These are phyloP conservation scores for Horisme vitalbata DNA, from an alignment of 2,888 invertebrate genomes.

Conservation along the genomic window DNA sequence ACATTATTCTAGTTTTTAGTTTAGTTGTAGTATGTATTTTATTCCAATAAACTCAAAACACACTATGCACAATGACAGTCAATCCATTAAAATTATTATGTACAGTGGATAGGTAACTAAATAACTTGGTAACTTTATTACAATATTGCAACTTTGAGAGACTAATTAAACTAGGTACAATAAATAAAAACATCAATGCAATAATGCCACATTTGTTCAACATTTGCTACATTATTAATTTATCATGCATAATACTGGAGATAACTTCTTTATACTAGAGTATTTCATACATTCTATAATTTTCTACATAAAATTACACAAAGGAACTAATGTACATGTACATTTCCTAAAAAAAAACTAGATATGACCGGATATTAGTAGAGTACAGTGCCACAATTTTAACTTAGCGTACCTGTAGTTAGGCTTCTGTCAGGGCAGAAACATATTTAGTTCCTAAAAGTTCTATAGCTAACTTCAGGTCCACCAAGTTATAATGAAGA, in stretches of 20 bases:
- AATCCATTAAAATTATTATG: slow-evolving; percentile 35
- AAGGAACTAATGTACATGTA: slow-evolving; percentile 12
- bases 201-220: slow-evolving; percentile 19
- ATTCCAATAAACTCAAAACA: slow-evolving; percentile 54
- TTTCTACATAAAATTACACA: not conserved
- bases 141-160: slow-evolving; percentile 30
- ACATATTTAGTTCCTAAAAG: too few relatives aligned
- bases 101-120: slow-evolving; percentile 47
- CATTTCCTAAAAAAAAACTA: not conserved
- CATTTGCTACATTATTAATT: slow-evolving; percentile 27
- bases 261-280: slow-evolving; percentile 4
- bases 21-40: slow-evolving; percentile 40
- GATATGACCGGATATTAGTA: too few relatives aligned
- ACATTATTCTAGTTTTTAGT: too few relatives aligned
- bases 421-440: too few relatives aligned
- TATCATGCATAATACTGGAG: slow-evolving; percentile 33
- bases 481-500: too few relatives aligned
- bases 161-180: slow-evolving; percentile 6
- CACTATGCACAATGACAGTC: slow-evolving; percentile 42
- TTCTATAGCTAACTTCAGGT: too few relatives aligned
- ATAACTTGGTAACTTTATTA: slow-evolving; percentile 49
- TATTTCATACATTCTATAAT: slow-evolving; percentile 12
- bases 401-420: too few relatives aligned
- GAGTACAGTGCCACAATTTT: too few relatives aligned
- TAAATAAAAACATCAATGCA: slow-evolving; percentile 11